Conservation (phyloP, 1,140 invertebrate species). For the Dryas iulia region DNA sequence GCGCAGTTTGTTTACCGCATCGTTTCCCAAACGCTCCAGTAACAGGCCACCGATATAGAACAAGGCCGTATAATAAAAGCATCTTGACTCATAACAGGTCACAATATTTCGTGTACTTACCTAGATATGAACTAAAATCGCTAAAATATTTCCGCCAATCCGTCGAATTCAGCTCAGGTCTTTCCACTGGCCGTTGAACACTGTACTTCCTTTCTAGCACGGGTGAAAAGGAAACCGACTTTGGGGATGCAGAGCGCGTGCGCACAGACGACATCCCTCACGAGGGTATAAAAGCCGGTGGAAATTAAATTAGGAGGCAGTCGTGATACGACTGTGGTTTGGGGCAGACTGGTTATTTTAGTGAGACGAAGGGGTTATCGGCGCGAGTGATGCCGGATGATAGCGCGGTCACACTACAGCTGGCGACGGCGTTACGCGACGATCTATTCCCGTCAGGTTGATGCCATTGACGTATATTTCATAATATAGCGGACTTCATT, state of each 20-base stretch:
- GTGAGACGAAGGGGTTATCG: slow-evolving; percentile 63
- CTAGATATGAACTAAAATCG: slow-evolving; percentile 76
- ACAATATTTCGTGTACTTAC: slow-evolving; percentile 60
- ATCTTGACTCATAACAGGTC: slow-evolving; percentile 60
- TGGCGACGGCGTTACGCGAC: slow-evolving; percentile 61
- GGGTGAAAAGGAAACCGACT: slow-evolving; percentile 78
- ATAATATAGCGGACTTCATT: slow-evolving; percentile 64
- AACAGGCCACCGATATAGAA: slow-evolving; percentile 71
- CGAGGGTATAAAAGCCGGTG: slow-evolving; percentile 62
- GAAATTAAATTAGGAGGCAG: slow-evolving; percentile 51
- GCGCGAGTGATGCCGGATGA: slow-evolving; percentile 65
- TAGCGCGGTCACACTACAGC: slow-evolving; percentile 68
- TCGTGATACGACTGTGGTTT: slow-evolving; percentile 68
- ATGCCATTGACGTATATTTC: slow-evolving; percentile 70
- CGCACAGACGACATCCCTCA: slow-evolving; percentile 76
- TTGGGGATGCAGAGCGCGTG: slow-evolving; percentile 79
- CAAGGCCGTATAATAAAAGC: slow-evolving; percentile 70
- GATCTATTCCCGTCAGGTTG: slow-evolving; percentile 77
- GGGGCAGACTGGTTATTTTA: slow-evolving; percentile 71
- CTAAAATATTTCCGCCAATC: slow-evolving; percentile 76
- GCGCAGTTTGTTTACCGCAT: slow-evolving; percentile 65
- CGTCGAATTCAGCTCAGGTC: slow-evolving; percentile 52
- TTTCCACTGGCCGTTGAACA: slow-evolving; percentile 56
- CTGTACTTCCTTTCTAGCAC: slow-evolving; percentile 76
- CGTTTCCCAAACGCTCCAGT: slow-evolving; percentile 60